These are phyloP conservation scores for Cantharis lateralis DNA, from an alignment of 2,888 invertebrate species.

Conservation along the genomic window DNA sequence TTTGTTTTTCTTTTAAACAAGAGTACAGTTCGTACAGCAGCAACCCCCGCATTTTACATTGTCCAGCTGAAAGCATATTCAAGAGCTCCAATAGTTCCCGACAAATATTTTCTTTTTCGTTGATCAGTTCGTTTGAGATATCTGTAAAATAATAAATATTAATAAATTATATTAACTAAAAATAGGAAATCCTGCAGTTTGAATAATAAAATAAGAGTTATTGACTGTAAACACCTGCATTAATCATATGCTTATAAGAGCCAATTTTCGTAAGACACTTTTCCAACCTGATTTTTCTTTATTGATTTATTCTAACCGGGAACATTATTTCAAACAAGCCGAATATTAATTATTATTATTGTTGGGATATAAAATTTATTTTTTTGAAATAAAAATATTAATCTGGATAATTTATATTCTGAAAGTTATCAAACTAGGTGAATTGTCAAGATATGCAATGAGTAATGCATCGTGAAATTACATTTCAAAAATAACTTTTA, in stretches of 20 bases:
- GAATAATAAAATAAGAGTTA: background rate
- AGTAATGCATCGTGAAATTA: no score
- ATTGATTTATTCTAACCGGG: background rate
- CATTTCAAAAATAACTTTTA: no score
- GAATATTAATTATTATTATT: no score
- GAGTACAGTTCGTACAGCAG: constrained; percentile 48
- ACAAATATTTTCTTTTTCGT: constrained; percentile 65
- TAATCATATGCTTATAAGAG: background rate
- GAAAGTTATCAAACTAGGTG: no score
- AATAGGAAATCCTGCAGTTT: background rate
- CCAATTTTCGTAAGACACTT: background rate
- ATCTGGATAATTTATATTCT: no score
- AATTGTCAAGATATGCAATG: no score
- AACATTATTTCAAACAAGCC: background rate
- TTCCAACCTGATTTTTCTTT: background rate
- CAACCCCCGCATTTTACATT: constrained; percentile 51
- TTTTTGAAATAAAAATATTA: no score
- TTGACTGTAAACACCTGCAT: background rate
- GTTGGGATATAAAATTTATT: no score
- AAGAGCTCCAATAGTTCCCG: constrained; percentile 63
- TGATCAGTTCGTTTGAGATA: constrained; percentile 62
- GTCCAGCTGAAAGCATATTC: constrained; percentile 63
- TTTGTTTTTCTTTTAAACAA: constrained; percentile 33
- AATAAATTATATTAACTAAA: no score
- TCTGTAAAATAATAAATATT: constrained; percentile 52